phyloP scores from a whole-genome alignment of 2,888 invertebrate species.

The Agrochola circellaris region DNA sequence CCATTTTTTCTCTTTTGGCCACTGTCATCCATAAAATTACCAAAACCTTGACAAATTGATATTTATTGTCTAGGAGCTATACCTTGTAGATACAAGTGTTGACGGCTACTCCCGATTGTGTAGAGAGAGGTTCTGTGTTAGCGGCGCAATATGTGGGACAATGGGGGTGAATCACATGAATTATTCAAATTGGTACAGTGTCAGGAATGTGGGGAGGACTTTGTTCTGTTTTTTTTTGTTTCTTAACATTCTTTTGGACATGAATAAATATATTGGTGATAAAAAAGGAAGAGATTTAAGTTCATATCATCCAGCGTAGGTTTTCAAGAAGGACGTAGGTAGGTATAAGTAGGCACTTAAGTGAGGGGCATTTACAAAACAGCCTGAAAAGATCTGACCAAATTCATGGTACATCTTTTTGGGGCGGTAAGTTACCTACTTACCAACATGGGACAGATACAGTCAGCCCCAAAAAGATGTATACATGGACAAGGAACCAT shows the following conservation, averaged over 20 bases:
- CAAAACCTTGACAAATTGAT: conserved; percentile 31
- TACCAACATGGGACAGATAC: no score
- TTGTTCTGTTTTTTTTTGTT: conserved; percentile 2
- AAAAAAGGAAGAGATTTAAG: neutral
- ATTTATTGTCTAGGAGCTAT: conserved; percentile 26
- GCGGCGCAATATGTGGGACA: conserved; percentile 34
- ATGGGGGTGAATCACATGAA: conserved; percentile 53
- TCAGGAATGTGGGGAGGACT: conserved; percentile 9
- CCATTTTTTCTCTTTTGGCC: neutral
- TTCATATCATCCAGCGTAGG: neutral
- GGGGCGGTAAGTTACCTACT: no score
- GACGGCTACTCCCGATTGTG: conserved; percentile 1
- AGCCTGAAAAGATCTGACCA: no score
- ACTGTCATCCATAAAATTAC: conserved; percentile 13
- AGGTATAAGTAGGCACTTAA: neutral
- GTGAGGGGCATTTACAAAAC: neutral
- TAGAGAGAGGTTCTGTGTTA: conserved; percentile 15
- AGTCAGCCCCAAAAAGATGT: no score
- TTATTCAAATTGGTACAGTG: conserved; percentile 39
- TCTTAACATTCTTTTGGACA: conserved; percentile 16
- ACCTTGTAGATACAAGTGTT: conserved; percentile 32
- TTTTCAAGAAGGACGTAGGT: neutral
- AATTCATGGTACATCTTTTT: no score
- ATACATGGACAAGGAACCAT: no score
- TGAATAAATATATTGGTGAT: neutral